Base-by-base conservation (phyloP, 2,113 vertebrate genomes). In the Xenus cinereus region DNA sequence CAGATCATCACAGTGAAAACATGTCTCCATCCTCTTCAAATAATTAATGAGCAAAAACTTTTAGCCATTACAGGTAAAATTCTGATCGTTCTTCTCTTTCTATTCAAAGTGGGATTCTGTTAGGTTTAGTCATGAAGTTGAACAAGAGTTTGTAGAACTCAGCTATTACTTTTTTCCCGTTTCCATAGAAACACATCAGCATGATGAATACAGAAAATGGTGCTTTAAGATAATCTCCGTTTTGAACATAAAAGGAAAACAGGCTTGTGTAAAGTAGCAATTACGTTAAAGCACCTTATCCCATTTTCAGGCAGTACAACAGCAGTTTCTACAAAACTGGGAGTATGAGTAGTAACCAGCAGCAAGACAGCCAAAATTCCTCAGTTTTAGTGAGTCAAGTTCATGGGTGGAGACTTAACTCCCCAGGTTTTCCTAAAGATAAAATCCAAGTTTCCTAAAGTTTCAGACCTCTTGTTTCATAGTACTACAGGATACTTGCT, bases 181-280 rank as follows among this genome's bases (percentile, higher is more conserved):
- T 97, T 89, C 96, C 84, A 93, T 95, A 95, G 97, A 93, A 95
- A 97, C 95, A 57, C 2, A 63, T 76, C 89, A 96, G 86, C 48
- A 67, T 87, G 69, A 72, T 59, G 66, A 87, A 90, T 92, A 95
- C 91, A 73, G 45, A 92, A 96, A 92, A 91, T 19, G 15, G 35
- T 89, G 41, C 48, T 87, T 96, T 95, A 95, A 96, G 95, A 95
- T 94, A 92, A 92, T 96, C 86, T 89, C 20, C 28, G 59, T 89
- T 91, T 95, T 87, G 39, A 93, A 91, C 50, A 91, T 79, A 81
- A 93, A 92, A 94, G 60, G 64, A 77, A 95, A 97, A 90, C 60
- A 89, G 37, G 14, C 18, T 90, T 82, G 33, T 79, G 19, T 92
- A 93, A 93, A 92, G 73, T 50, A 72, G 45, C 66, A 81, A 75